Evolutionary conservation across 2,888 invertebrate genomes (phyloP).

Genomic region (Trissoscelio sp.): DNA sequence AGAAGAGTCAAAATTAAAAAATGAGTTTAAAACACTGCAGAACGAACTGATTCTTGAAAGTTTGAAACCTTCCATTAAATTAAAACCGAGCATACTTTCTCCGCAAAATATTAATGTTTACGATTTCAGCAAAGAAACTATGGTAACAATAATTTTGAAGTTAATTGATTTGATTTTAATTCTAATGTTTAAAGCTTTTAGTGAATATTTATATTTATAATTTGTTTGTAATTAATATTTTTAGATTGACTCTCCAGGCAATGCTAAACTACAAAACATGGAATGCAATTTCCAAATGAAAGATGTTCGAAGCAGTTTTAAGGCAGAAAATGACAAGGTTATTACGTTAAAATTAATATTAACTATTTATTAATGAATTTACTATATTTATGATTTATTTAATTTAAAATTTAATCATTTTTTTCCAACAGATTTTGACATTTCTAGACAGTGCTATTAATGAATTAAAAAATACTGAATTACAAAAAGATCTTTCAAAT

Average conservation of each 20-base stretch:
- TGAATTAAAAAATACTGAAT: slow-evolving; percentile 11
- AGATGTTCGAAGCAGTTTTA: too few relatives aligned
- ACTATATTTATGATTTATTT: neutral
- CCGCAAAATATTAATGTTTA: neutral
- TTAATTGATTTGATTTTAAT: neutral
- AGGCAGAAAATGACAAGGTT: too few relatives aligned
- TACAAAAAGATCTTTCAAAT: slow-evolving; percentile 1
- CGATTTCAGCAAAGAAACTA: slow-evolving; percentile 1
- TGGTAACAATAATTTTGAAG: neutral
- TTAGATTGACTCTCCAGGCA: neutral
- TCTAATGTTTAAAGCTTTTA: neutral
- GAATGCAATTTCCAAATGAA: too few relatives aligned
- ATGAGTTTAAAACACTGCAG: neutral
- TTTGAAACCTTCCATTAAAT: neutral
- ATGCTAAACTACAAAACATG: too few relatives aligned
- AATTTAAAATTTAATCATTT: neutral
- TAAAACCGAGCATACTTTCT: neutral
- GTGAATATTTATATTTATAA: too few relatives aligned
- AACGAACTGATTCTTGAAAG: neutral
- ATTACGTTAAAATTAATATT: too few relatives aligned
- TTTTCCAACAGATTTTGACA: slow-evolving; percentile 2
- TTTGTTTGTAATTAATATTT: too few relatives aligned
- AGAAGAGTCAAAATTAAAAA: neutral
- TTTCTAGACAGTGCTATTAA: slow-evolving; percentile 9
- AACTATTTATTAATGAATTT: too few relatives aligned